These are phyloP conservation scores for Hyposoter didymator DNA, from an alignment of 2,888 invertebrate species.

Conservation along the genomic window DNA sequence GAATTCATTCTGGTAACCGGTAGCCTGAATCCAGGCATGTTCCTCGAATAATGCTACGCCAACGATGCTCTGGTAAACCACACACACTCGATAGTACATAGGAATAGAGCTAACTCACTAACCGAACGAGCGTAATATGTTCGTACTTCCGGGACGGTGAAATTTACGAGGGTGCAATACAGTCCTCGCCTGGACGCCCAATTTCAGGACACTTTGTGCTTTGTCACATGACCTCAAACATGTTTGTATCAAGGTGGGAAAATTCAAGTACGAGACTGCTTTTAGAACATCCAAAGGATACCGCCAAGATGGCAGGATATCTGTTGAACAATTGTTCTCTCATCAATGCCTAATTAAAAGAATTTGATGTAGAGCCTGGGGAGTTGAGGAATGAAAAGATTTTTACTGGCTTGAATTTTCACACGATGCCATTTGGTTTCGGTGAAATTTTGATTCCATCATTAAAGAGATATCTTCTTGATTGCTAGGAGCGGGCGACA, in stretches of 20 bases:
- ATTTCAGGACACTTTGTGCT: conserved; percentile 25
- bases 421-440: conserved; percentile 8
- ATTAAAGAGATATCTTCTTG: conserved; percentile 51
- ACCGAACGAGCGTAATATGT: conserved; percentile 63
- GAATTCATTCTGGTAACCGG: conserved; percentile 50
- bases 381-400: not conserved
- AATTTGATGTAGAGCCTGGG: not conserved
- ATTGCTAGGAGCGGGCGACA: conserved; percentile 40
- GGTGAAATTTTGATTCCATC: conserved; percentile 27
- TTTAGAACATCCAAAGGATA: not conserved
- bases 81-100: conserved; percentile 49
- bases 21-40: conserved; percentile 12
- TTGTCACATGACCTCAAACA: conserved; percentile 6
- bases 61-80: conserved; percentile 61
- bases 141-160: conserved; percentile 58
- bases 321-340: not conserved
- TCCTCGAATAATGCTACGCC: conserved; percentile 46
- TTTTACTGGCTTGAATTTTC: not conserved
- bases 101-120: conserved; percentile 57
- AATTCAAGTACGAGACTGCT: not conserved
- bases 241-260: not conserved
- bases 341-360: not conserved
- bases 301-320: not conserved
- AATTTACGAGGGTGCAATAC: conserved; percentile 51
- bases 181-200: conserved; percentile 6